phyloP scores from a whole-genome alignment of 1,140 invertebrate genomes.

The Ditylenchus dipsaci region DNA sequence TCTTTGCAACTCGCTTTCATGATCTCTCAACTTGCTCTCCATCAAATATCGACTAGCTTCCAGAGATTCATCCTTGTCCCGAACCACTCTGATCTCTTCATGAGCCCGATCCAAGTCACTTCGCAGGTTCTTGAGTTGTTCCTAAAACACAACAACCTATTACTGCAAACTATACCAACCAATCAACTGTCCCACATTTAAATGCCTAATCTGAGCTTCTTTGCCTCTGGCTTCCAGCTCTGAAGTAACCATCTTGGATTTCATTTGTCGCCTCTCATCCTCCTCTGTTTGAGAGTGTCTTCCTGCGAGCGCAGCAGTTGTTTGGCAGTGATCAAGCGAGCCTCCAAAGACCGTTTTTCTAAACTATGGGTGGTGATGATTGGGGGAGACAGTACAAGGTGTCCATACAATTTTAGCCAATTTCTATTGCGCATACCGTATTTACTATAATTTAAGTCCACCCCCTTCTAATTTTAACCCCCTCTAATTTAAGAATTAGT shows the following conservation, averaged over 20 bases:
- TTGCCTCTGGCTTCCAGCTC: constrained; percentile 55
- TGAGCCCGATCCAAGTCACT: constrained; percentile 54
- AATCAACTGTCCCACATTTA: constrained; percentile 40
- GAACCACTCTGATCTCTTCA: constrained; percentile 46
- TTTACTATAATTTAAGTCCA: too few species aligned
- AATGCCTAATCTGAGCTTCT: constrained; percentile 55
- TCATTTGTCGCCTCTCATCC: constrained; percentile 54
- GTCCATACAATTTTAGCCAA: too few species aligned
- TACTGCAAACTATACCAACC: neutral
- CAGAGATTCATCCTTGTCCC: constrained; percentile 50
- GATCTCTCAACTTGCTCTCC: constrained; percentile 51
- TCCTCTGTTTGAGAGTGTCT: constrained; percentile 54
- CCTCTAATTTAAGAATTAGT: too few species aligned
- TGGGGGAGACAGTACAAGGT: too few species aligned
- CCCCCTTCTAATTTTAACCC: too few species aligned
- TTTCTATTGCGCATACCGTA: too few species aligned
- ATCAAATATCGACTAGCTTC: constrained; percentile 52
- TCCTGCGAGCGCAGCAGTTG: constrained; percentile 57
- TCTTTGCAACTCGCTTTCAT: constrained; percentile 49
- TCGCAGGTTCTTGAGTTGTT: constrained; percentile 56
- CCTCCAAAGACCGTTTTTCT: constrained; percentile 56
- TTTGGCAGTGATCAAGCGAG: constrained; percentile 49
- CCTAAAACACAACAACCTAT: constrained; percentile 28
- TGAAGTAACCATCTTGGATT: constrained; percentile 54
- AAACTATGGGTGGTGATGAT: neutral